Evolutionary conservation across 2,888 invertebrate species (phyloP), one percentile per base, ranked within the genome.

Genomic region (Quadriops clusia): DNA sequence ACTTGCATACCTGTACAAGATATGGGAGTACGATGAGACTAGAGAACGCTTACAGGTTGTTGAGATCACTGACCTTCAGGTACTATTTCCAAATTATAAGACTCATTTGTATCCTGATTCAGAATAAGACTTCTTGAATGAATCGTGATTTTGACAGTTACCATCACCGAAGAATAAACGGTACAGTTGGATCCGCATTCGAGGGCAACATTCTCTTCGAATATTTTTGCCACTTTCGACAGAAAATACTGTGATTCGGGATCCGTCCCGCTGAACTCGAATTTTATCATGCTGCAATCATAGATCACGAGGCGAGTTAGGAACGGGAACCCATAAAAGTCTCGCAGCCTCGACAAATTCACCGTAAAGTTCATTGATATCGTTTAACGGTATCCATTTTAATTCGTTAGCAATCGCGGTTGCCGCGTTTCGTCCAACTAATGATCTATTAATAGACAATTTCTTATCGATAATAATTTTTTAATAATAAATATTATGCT

Each of bases 21-120:
- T 25, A 9, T 13, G 5, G 4, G 10, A 25, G 6, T 14, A 22
- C 6, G 13, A 22, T 5, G 12, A 22, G 11, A 12, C 8, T 7
- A 22, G 8, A 12, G 13, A 22, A 22, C 5, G 22, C n/a, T n/a
- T n/a, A n/a, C n/a, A n/a, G n/a, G n/a, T n/a, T n/a, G n/a, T n/a
- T n/a, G n/a, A n/a, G n/a, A n/a, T n/a, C 10, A 28, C 17, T 7
- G 14, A 36, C 38, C 38, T 33, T 17, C 30, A 7, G 32, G 28
- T 5, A 12, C 15, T 15, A 39, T 16, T 10, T 34, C 34, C 18
- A n/a, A 53, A 32, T 54, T 56, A 49, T 84, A 85, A 17, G 70
- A 65, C 55, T 85, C 84, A 40, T 77, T 67, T 0, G 83, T 83
- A 2, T 61, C 58, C 77, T 78, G 77, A 40, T 68, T 66, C 5